Base-by-base conservation (phyloP, 2,888 invertebrate species). In the Nomada fucata region DNA sequence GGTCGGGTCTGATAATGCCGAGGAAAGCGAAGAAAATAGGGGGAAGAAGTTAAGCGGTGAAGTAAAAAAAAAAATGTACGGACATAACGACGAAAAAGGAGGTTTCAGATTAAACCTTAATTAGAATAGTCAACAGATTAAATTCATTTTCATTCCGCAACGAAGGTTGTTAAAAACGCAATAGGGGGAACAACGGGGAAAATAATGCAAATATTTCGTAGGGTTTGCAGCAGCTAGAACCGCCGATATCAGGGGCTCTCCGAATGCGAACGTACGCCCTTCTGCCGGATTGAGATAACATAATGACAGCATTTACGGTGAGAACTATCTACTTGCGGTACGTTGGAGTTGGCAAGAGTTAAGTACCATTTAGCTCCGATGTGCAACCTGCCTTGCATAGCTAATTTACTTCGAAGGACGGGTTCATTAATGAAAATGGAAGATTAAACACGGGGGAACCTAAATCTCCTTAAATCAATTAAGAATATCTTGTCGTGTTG, bases 231-330 rank as follows among this genome's bases (percentile, higher is more conserved):
- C 29, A 44, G 59, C 63, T 68, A 71, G 67, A 69, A 63, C 64
- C 70, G 26, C 77, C 85, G 79, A 85, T 86, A 78, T 65, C 75
- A 59, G 69, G 70, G 69, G 50, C 23, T 50, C 55, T 70, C 26
- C 50, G 36, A 73, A 70, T 76, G 79, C 79, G 79, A 82, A 86
- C 86, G 82, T 87, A 81, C 84, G 78, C 72, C 75, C 86, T 90
- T 81, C 87, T 87, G 89, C 81, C 76, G 88, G 86, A 86, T 89
- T 86, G 90, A 90, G 91, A 90, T 90, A 90, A 90, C 88, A 88
- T 90, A 91, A 90, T 89, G 86, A 88, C 90, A 86, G 88, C 90
- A 90, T 90, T 90, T 90, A 90, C 90, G 85, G 80, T 76, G 83
- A 72, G 79, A 79, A 80, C 82, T 85, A 87, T 85, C 90, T 90